These are phyloP conservation scores for Pluvialis apricaria DNA, from an alignment of 2,113 vertebrate genomes.

Conservation along the genomic window DNA sequence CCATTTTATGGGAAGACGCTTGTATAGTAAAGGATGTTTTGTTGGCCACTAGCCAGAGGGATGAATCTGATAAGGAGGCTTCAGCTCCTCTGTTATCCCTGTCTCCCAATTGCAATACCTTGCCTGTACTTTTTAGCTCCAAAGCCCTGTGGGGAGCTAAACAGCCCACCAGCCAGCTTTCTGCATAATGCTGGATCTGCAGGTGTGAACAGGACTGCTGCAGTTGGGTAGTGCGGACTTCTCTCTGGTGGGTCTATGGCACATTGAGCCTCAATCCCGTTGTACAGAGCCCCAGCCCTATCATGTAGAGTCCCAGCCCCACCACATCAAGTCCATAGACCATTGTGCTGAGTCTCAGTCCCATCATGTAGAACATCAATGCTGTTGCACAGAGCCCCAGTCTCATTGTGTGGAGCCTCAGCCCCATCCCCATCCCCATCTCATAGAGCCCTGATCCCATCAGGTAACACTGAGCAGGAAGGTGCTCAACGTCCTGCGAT, in stretches of 20 bases:
- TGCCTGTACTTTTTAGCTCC: not conserved
- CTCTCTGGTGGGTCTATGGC: not conserved
- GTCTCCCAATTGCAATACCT: not conserved
- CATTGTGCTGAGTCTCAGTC: not conserved
- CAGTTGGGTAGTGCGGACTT: not conserved
- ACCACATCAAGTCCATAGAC: too few species aligned
- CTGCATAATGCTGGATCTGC: not conserved
- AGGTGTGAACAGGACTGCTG: not conserved
- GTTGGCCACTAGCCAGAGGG: not conserved
- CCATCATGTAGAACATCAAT: too few species aligned
- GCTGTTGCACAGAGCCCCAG: not conserved
- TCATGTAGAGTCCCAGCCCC: not conserved
- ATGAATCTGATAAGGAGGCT: not conserved
- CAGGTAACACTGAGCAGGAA: not conserved
- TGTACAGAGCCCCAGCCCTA: not conserved
- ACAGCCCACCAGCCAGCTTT: not conserved
- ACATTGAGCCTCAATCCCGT: not conserved
- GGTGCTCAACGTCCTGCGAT: not conserved
- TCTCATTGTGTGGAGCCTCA: not conserved
- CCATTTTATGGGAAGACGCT: not conserved
- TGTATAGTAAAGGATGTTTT: not conserved
- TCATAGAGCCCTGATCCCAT: rapidly evolving
- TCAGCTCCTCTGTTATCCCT: not conserved
- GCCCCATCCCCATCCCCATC: not conserved
- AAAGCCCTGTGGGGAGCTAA: not conserved